Percentiles rank a stretch among this genome's conserved stretches.
phyloP scores from a whole-genome alignment of 1,140 invertebrate genomes.

The Helicorthomorpha holstii region DNA sequence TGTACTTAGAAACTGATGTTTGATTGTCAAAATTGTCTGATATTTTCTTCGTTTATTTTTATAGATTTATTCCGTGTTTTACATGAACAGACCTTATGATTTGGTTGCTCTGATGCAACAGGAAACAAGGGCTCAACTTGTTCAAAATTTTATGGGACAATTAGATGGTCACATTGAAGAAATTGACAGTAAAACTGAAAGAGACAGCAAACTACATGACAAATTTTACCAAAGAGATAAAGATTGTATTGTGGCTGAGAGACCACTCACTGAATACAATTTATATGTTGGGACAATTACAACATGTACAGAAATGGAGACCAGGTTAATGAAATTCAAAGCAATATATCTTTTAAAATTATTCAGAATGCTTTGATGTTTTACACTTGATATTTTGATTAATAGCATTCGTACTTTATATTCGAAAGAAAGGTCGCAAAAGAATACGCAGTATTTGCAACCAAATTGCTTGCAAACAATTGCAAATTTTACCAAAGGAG shows the following conservation, averaged over 20 bases:
- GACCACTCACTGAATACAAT: conserved; percentile 43
- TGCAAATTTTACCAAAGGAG: no score
- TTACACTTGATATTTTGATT: no score
- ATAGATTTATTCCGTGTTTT: conserved; percentile 51
- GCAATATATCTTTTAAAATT: no score
- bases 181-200: conserved; percentile 43
- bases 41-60: conserved; percentile 12
- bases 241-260: conserved; percentile 45
- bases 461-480: no score
- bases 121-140: conserved; percentile 45
- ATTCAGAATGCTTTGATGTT: no score
- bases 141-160: conserved; percentile 45
- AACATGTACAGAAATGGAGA: conserved; percentile 15
- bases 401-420: no score
- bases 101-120: conserved; percentile 63
- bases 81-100: conserved; percentile 57
- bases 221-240: conserved; percentile 30
- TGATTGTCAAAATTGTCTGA: neutral
- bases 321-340: no score
- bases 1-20: no score
- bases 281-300: conserved; percentile 43
- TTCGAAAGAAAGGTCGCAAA: no score
- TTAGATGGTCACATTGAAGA: conserved; percentile 40
- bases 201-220: conserved; percentile 28
- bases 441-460: no score